These are phyloP conservation scores for Ictalurus furcatus DNA, from an alignment of 2,113 vertebrate genomes.

Conservation along the genomic window DNA sequence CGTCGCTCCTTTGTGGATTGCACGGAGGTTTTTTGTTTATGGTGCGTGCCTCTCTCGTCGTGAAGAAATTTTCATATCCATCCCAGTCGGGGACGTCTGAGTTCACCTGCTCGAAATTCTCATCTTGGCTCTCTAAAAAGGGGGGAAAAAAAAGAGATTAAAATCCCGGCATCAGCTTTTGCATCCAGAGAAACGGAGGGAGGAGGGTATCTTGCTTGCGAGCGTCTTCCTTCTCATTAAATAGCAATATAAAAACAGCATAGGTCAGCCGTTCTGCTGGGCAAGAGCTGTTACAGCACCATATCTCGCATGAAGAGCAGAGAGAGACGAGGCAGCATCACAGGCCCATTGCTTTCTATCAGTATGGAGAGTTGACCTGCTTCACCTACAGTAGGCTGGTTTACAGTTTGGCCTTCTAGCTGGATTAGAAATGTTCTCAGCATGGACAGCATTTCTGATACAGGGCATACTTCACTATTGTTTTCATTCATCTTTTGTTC, in stretches of 20 bases:
- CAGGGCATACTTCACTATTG: neutral
- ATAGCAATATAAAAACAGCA: conserved; percentile 77
- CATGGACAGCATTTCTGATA: neutral
- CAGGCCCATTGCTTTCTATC: conserved; percentile 57
- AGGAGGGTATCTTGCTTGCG: conserved; percentile 50
- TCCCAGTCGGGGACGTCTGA: neutral
- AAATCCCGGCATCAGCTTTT: conserved; percentile 38
- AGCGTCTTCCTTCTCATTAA: conserved; percentile 67
- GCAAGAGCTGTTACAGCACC: conserved; percentile 57
- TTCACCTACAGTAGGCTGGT: conserved; percentile 44
- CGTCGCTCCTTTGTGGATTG: conserved; percentile 19
- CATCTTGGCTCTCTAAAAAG: conserved; percentile 45
- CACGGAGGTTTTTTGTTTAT: conserved; percentile 4
- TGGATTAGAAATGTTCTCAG: neutral
- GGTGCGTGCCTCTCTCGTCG: neutral
- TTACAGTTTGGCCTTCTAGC: neutral
- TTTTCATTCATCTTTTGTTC: neutral
- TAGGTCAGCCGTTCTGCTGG: conserved; percentile 65
- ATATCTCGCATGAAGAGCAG: conserved; percentile 42
- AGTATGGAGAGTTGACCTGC: conserved; percentile 66
- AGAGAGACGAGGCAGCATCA: neutral
- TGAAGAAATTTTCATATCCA: conserved; percentile 60
- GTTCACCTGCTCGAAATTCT: conserved; percentile 49
- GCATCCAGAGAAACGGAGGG: conserved; percentile 31
- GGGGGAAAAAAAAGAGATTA: conserved; percentile 35